Evolutionary conservation across 2,888 invertebrate genomes (phyloP).

Genomic region (Augochlorella aurata): DNA sequence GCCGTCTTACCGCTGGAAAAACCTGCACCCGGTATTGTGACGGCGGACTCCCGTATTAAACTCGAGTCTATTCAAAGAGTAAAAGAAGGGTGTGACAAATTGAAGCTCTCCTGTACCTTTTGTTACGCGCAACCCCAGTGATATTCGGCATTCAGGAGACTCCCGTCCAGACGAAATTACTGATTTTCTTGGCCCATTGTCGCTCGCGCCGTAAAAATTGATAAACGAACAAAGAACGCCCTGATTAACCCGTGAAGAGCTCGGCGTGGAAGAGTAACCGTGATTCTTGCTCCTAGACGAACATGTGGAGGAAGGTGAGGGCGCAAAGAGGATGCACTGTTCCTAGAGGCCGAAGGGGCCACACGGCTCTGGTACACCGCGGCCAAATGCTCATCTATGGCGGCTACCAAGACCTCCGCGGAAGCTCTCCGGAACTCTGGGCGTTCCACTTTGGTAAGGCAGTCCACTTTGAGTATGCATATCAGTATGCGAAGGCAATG

Average conservation of each 20-base stretch:
- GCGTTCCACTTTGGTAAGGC: constrained; percentile 90
- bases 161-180: constrained; percentile 36
- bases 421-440: constrained; percentile 93
- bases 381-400: constrained; percentile 93
- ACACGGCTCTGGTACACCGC: constrained; percentile 90
- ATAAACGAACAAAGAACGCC: neutral
- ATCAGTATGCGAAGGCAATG: neutral
- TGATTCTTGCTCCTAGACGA: constrained; percentile 79
- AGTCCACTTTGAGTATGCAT: neutral
- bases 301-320: constrained; percentile 85
- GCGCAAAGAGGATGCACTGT: constrained; percentile 84
- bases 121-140: constrained; percentile 52
- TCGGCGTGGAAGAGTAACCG: neutral
- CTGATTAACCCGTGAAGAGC: neutral
- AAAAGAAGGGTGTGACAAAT: constrained; percentile 64
- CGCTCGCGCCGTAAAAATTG: neutral
- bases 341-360: constrained; percentile 92
- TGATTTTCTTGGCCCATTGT: constrained; percentile 53
- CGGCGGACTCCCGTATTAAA: constrained; percentile 31
- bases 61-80: constrained; percentile 51
- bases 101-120: constrained; percentile 66
- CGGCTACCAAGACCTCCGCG: constrained; percentile 92
- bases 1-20: neutral
- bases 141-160: constrained; percentile 33
- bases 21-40: constrained; percentile 36